Conservation (phyloP, 2,113 vertebrate species). For the Toxostoma redivivum region DNA sequence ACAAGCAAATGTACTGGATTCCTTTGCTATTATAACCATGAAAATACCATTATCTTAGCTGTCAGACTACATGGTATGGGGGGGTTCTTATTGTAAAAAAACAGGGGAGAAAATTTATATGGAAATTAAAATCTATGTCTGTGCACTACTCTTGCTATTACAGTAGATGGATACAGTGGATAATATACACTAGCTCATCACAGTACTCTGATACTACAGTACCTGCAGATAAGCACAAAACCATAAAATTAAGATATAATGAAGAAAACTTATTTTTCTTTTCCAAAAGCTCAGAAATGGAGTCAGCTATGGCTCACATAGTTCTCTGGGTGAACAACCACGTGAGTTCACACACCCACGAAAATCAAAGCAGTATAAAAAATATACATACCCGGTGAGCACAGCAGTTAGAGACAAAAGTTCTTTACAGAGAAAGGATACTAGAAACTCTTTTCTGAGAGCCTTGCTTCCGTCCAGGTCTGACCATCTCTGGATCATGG, state of each 20-base stretch:
- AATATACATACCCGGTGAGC: neutral
- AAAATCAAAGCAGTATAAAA: neutral
- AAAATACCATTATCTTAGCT: neutral
- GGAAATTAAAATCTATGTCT: neutral
- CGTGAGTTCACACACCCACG: neutral
- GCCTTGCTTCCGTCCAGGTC: constrained; percentile 76
- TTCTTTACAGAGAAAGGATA: constrained; percentile 78
- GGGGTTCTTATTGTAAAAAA: neutral
- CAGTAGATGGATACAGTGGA: neutral
- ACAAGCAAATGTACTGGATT: neutral
- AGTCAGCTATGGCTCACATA: neutral
- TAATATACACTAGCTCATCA: neutral
- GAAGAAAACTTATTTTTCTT: neutral
- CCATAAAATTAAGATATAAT: neutral
- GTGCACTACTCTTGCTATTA: neutral
- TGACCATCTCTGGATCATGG: constrained; percentile 71
- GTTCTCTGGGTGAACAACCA: neutral
- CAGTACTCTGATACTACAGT: neutral
- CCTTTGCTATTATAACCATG: neutral
- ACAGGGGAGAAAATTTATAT: accelerated
- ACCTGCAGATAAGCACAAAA: neutral
- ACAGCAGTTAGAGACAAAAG: neutral
- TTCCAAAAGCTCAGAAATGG: neutral
- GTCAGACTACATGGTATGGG: accelerated
- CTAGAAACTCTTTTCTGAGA: constrained; percentile 80